Evolutionary conservation across 2,113 vertebrate species (phyloP), one percentile per base, ranked within the genome.

Genomic region (Amazona guildingii): DNA sequence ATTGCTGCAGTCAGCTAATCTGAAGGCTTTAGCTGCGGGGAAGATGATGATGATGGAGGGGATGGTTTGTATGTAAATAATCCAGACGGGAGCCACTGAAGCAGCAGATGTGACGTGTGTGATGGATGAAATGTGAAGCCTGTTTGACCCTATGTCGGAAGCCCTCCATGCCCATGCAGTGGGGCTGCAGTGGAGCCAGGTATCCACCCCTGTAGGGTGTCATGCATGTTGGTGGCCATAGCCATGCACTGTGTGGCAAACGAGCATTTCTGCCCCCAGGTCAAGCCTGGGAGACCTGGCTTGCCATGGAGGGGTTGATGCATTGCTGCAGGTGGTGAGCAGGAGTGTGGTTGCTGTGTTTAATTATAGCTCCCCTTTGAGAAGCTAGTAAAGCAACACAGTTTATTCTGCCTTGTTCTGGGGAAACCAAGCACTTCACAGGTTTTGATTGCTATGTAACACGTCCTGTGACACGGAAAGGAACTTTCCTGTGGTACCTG

Each of bases 361-460:
- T 94, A 97, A 95, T 96, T 95, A 93, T 80, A 93, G 79, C 41
- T 86, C 75, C 49, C 2, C 10, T 66, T 62, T 48, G 69, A 75
- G 95, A 86, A 87, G 39, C 67, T 28, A 31, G 72, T 44, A 88
- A 74, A 87, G 80, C 76, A 72, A 85, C 77, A 74, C 76, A 61
- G 84, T 31, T 69, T 77, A 59, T 94, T 92, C 83, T 70, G 20
- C 69, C 10, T 17, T 48, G 15, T 88, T 49, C 37, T 67, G 67
- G n/a, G 55, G 74, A 75, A 93, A 59, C 19, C 1, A 44, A 89
- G 43, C 70, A 20, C 73, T 93, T 90, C 1, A 4, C 61, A 78
- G 66, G 41, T 93, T 93, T 76, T 72, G 43, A 68, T 72, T 70
- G 73, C 61, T n/a, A 5, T 62, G 2, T 25, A 62, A 88, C 76